These are phyloP conservation scores for Aspidoscelis tigris DNA, from an alignment of 2,113 vertebrate species.

Conservation along the genomic window DNA sequence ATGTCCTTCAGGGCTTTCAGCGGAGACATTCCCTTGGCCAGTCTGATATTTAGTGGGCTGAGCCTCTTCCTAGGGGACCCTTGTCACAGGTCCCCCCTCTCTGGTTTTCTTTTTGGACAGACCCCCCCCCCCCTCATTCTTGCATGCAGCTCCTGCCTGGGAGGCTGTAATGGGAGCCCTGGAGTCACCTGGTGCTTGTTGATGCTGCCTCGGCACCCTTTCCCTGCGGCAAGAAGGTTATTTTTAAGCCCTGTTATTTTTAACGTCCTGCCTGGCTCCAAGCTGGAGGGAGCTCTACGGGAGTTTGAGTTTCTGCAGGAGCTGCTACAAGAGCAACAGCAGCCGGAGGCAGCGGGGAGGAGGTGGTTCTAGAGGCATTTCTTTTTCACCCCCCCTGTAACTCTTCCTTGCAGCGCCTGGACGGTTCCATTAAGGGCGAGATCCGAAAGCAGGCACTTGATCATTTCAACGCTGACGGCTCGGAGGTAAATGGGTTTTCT, in stretches of 20 bases:
- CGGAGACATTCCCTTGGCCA: too few species aligned
- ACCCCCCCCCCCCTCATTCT: neutral
- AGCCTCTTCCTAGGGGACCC: too few species aligned
- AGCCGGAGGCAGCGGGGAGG: slow-evolving; percentile 38
- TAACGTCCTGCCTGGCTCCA: slow-evolving; percentile 57
- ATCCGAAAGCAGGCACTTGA: slow-evolving; percentile 97
- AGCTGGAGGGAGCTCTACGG: neutral
- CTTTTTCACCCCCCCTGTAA: slow-evolving; percentile 39
- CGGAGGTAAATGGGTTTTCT: slow-evolving; percentile 83
- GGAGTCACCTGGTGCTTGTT: slow-evolving; percentile 23
- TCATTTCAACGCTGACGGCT: slow-evolving; percentile 98
- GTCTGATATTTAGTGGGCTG: neutral
- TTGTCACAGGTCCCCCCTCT: too few species aligned
- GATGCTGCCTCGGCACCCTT: slow-evolving; percentile 54
- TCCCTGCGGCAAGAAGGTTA: slow-evolving; percentile 67
- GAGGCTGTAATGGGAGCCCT: slow-evolving; percentile 69
- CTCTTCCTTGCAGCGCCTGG: slow-evolving; percentile 85
- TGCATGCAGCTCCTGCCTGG: neutral
- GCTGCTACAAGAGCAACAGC: slow-evolving; percentile 13
- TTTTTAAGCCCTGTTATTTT: slow-evolving; percentile 86
- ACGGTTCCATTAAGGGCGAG: slow-evolving; percentile 98
- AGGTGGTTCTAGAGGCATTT: slow-evolving; percentile 44
- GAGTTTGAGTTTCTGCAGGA: neutral
- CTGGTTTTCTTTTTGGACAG: too few species aligned
- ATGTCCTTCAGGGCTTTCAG: too few species aligned